Conservation (phyloP, 30 jellyfish, hydroid and myxozoan genomes). For the Euphysa ruthae region DNA sequence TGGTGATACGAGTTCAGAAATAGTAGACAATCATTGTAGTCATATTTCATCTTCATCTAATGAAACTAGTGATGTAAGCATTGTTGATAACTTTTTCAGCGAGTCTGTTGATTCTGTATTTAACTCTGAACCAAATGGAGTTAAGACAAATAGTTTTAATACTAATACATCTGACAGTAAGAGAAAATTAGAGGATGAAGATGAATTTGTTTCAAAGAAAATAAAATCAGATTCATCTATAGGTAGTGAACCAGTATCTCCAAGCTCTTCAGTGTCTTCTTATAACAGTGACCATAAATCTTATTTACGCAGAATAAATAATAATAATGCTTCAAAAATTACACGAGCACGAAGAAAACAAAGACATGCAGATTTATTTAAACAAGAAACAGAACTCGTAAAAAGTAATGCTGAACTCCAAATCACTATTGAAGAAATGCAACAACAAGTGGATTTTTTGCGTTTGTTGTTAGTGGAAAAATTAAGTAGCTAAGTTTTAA, state of each 20-base stretch:
- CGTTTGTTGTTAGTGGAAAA: slow-evolving; percentile 38
- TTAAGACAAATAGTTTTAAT: too few species aligned
- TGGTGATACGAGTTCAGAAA: too few species aligned
- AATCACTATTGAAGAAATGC: slow-evolving; percentile 37
- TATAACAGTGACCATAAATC: slow-evolving; percentile 14
- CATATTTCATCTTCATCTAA: too few species aligned
- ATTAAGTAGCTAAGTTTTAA: too few species aligned
- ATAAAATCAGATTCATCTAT: too few species aligned
- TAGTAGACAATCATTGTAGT: too few species aligned
- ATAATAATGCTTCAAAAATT: slow-evolving; percentile 65
- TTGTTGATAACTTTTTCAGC: too few species aligned
- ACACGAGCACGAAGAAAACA: slow-evolving; percentile 60
- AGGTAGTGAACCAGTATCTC: too few species aligned
- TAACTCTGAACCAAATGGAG: too few species aligned
- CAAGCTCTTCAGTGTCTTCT: slow-evolving; percentile 18
- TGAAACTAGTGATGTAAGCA: too few species aligned
- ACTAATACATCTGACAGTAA: too few species aligned
- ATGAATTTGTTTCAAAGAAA: neutral
- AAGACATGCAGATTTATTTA: slow-evolving; percentile 37
- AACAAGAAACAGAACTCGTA: slow-evolving; percentile 45
- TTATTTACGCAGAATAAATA: slow-evolving; percentile 36
- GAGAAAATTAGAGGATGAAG: neutral
- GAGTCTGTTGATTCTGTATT: neutral
- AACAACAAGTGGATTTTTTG: slow-evolving; percentile 47
- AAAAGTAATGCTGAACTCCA: slow-evolving; percentile 54